Evolutionary conservation across 2,797 vertebrate species (phyloP).

Genomic region (Fundulus diaphanus): DNA sequence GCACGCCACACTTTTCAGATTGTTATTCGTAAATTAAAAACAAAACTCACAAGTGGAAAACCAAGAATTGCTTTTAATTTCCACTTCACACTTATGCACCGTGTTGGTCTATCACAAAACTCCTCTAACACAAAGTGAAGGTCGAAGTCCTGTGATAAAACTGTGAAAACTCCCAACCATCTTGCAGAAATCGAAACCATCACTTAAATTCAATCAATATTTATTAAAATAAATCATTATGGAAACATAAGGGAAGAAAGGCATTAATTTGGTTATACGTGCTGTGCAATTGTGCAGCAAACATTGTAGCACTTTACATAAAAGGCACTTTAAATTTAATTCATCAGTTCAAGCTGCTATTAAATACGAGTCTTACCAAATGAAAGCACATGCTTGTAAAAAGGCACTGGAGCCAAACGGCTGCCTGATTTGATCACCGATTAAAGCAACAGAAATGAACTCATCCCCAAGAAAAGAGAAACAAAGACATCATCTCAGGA

Average conservation of each 20-base stretch:
- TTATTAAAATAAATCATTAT: constrained; percentile 74
- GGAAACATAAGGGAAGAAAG: constrained; percentile 49
- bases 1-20: neutral
- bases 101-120: no score
- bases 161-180: neutral
- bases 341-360: constrained; percentile 20
- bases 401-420: constrained; percentile 47
- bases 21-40: no score
- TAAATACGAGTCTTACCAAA: constrained; percentile 23
- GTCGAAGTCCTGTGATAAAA: no score
- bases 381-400: constrained; percentile 28
- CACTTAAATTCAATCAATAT: constrained; percentile 45
- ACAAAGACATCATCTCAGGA: constrained; percentile 19
- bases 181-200: constrained; percentile 9
- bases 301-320: constrained; percentile 44
- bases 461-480: constrained; percentile 12
- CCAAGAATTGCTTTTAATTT: no score
- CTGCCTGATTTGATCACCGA: constrained; percentile 12
- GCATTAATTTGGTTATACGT: constrained; percentile 54
- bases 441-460: constrained; percentile 18
- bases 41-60: no score
- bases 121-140: no score
- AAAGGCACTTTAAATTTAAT: constrained; percentile 64
- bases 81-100: no score
- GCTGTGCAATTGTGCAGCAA: constrained; percentile 45